These are phyloP conservation scores for Aphidius ervi DNA, from an alignment of 1,140 invertebrate genomes.

Conservation along the genomic window DNA sequence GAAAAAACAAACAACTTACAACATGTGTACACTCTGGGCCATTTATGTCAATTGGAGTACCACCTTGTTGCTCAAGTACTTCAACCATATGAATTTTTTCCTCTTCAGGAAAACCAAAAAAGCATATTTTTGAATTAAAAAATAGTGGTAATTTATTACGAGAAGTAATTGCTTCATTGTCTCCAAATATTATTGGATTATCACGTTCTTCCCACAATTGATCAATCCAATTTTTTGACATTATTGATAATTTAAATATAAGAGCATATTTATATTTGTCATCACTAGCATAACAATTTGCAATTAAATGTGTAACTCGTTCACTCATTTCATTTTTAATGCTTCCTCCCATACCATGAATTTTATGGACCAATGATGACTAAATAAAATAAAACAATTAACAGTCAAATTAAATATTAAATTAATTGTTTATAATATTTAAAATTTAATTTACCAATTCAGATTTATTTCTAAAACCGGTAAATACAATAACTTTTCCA, in stretches of 20 bases:
- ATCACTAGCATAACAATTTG: slow-evolving; percentile 77
- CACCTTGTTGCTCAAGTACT: slow-evolving; percentile 80
- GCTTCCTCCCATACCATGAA: slow-evolving; percentile 93
- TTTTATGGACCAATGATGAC: slow-evolving; percentile 77
- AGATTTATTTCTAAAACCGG: slow-evolving; percentile 81
- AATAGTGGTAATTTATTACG: slow-evolving; percentile 80
- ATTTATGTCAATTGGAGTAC: slow-evolving; percentile 66
- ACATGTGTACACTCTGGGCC: slow-evolving; percentile 86
- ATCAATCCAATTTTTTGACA: slow-evolving; percentile 83
- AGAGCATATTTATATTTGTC: slow-evolving; percentile 79
- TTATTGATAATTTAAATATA: slow-evolving; percentile 82
- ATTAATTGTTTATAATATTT: background rate
- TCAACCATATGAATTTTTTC: slow-evolving; percentile 90
- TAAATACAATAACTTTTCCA: slow-evolving; percentile 82
- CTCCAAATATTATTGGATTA: slow-evolving; percentile 63
- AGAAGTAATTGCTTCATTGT: slow-evolving; percentile 55
- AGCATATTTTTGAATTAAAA: slow-evolving; percentile 78
- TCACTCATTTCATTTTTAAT: slow-evolving; percentile 82
- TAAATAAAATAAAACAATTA: slow-evolving; percentile 39
- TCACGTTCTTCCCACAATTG: slow-evolving; percentile 77
- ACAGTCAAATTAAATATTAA: slow-evolving; percentile 19
- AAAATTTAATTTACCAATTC: slow-evolving; percentile 66
- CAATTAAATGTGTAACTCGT: slow-evolving; percentile 90
- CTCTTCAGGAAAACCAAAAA: slow-evolving; percentile 82
- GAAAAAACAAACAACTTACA: slow-evolving; percentile 59